phyloP scores from a whole-genome alignment of 2,888 invertebrate species.

The Siphlonurus alternatus region DNA sequence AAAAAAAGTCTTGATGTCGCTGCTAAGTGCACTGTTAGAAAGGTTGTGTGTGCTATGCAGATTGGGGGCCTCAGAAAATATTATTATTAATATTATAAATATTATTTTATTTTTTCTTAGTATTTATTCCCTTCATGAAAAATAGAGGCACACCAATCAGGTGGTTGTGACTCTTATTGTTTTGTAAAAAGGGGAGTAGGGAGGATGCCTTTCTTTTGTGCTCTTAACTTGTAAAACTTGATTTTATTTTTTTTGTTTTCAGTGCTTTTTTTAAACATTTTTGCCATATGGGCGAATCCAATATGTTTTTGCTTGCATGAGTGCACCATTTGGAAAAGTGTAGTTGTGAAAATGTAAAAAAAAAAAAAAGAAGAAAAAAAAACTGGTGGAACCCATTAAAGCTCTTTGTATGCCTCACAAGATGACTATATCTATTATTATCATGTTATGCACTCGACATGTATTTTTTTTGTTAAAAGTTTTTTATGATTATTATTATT shows the following conservation, averaged over 20 bases:
- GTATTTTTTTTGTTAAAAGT: constrained; percentile 1
- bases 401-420: constrained; percentile 15
- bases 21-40: background rate
- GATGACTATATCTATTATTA: constrained; percentile 9
- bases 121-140: background rate
- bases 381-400: constrained; percentile 14
- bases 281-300: constrained; percentile 8
- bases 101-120: background rate
- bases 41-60: background rate
- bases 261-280: constrained; percentile 8
- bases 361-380: background rate
- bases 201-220: constrained; percentile 14
- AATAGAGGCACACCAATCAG: background rate
- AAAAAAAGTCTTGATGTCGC: background rate
- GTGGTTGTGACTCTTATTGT: constrained; percentile 8
- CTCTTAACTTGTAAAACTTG: constrained; percentile 9
- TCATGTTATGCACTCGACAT: constrained; percentile 15
- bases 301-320: constrained; percentile 10
- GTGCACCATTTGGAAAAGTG: constrained; percentile 13
- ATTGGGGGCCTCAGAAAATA: background rate
- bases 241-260: constrained; percentile 1
- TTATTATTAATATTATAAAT: background rate
- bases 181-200: constrained; percentile 15
- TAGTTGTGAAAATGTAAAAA: constrained; percentile 14
- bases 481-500: background rate